A percentile compares a stretch with the other conserved stretches of the same genome.
Conservation (phyloP, 2,888 invertebrate species). For the Cylloceria caligata region DNA sequence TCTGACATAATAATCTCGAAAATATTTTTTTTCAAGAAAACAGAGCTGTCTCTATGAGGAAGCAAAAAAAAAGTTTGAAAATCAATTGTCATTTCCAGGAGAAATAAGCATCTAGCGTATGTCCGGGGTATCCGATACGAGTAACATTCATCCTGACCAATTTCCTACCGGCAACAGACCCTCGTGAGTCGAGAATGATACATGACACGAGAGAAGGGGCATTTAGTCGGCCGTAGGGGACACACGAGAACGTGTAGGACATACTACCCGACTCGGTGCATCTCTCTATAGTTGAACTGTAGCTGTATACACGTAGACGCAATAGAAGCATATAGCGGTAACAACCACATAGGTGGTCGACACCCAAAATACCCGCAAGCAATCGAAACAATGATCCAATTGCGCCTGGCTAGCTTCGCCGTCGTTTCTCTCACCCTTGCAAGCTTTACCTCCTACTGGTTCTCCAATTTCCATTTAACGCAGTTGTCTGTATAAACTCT, state of each 20-base stretch:
- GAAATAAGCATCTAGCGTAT: constrained; percentile 3
- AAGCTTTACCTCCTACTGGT: constrained; percentile 58
- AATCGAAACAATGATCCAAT: constrained; percentile 80
- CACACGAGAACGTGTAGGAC: constrained; percentile 7
- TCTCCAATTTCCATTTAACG: constrained; percentile 80
- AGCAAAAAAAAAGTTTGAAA: neutral
- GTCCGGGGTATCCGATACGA: constrained; percentile 7
- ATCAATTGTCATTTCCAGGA: too few relatives aligned
- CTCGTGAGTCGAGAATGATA: constrained; percentile 34
- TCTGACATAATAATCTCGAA: neutral
- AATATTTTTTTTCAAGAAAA: too few relatives aligned
- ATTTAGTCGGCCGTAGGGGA: neutral
- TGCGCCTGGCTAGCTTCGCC: constrained; percentile 61
- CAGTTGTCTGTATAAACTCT: constrained; percentile 76
- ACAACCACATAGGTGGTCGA: constrained; percentile 44
- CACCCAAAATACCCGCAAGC: constrained; percentile 75
- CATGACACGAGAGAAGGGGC: constrained; percentile 3
- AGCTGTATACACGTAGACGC: constrained; percentile 14
- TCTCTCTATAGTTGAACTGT: neutral
- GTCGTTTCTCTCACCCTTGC: constrained; percentile 22
- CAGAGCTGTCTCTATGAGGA: neutral
- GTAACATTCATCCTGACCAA: constrained; percentile 24
- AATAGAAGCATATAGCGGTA: constrained; percentile 13
- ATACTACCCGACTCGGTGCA: neutral
- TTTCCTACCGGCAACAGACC: constrained; percentile 3